phyloP scores from a whole-genome alignment of 2,797 vertebrate species.

The Rachycentron canadum region DNA sequence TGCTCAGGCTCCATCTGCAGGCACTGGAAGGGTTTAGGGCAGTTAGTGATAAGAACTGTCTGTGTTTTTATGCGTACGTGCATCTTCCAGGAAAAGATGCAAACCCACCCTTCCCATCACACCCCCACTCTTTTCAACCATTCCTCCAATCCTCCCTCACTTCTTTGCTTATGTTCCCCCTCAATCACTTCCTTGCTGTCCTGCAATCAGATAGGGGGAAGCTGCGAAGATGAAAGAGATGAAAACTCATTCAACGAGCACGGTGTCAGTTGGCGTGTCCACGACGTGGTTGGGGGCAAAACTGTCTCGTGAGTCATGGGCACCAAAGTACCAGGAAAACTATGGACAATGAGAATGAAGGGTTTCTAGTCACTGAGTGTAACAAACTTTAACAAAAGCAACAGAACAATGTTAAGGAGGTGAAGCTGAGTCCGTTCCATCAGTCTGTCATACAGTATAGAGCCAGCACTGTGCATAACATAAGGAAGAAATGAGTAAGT shows the following conservation, averaged over 20 bases:
- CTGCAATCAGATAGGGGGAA: conserved; percentile 63
- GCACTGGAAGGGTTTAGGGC: conserved; percentile 12
- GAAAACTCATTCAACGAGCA: conserved; percentile 39
- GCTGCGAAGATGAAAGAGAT: conserved; percentile 42
- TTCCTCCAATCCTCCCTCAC: conserved; percentile 33
- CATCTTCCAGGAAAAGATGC: conserved; percentile 62
- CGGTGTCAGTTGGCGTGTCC: conserved; percentile 16
- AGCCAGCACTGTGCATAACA: conserved; percentile 19
- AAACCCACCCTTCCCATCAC: conserved; percentile 58
- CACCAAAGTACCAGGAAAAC: neutral
- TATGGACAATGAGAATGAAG: conserved; percentile 27
- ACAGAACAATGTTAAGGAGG: conserved; percentile 35
- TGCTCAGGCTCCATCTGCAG: conserved; percentile 8
- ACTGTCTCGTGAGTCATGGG: neutral
- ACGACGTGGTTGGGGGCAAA: conserved; percentile 16
- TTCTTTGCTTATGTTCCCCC: conserved; percentile 45
- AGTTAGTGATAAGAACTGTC: conserved; percentile 32
- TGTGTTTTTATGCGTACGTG: conserved; percentile 58
- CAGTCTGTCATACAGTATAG: conserved; percentile 13
- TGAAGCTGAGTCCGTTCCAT: conserved; percentile 15
- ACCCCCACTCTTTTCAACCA: conserved; percentile 12
- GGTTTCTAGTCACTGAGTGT: conserved; percentile 11
- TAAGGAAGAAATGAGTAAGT: conserved; percentile 39
- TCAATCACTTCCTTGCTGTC: conserved; percentile 65
- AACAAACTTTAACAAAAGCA: conserved; percentile 7